Percentiles rank a stretch among this genome's conserved stretches.
These are phyloP conservation scores for Recurvirostra avosetta DNA, from an alignment of 2,113 vertebrate genomes.

Conservation along the genomic window DNA sequence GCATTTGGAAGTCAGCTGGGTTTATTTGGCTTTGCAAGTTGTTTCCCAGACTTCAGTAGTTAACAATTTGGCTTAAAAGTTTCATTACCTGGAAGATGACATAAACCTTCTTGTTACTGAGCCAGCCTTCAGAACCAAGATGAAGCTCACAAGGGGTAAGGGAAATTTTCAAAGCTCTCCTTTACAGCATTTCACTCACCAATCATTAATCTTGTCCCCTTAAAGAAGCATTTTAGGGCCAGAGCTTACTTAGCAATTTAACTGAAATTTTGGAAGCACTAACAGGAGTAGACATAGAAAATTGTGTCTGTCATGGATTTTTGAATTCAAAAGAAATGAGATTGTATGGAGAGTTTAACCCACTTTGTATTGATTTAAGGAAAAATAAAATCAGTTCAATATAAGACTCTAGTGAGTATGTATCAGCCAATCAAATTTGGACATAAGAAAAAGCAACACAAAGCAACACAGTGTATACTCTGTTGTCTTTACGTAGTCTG, in stretches of 20 bases:
- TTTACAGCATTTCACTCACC: background rate
- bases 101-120: background rate
- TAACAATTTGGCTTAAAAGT: background rate
- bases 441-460: background rate
- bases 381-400: background rate
- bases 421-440: background rate
- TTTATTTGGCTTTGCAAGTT: background rate
- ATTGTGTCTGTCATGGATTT: background rate
- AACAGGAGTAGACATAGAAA: background rate
- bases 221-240: background rate
- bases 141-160: background rate
- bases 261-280: background rate
- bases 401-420: background rate
- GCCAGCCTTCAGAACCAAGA: background rate
- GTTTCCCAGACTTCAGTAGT: background rate
- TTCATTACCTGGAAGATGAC: background rate
- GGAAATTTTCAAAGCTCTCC: background rate
- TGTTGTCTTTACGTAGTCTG: background rate
- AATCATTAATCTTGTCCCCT: background rate
- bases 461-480: background rate
- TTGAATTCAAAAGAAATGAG: background rate
- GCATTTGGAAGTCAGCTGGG: background rate
- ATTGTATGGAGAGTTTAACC: background rate
- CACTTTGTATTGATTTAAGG: background rate
- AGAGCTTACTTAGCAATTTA: background rate